Conservation (phyloP, 2,113 vertebrate genomes). For the Buteo buteo region DNA sequence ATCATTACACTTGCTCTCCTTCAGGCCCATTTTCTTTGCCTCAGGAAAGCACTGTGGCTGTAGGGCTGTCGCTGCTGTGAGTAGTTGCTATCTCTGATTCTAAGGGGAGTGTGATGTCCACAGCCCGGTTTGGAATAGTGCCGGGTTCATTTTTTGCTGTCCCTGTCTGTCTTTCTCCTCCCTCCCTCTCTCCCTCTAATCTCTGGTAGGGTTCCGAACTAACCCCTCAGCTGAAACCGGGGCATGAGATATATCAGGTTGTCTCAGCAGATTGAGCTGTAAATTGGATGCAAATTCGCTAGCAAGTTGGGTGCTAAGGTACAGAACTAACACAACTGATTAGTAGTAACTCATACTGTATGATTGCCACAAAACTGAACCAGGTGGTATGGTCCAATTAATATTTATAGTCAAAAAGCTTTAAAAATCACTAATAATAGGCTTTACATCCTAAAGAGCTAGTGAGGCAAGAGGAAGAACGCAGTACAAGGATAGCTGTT, state of each 20-base stretch:
- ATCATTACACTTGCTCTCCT: not conserved
- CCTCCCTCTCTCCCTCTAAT: not conserved
- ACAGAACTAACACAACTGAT: not conserved
- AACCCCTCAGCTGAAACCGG: not conserved
- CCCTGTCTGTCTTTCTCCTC: not conserved
- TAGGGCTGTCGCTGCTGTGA: not conserved
- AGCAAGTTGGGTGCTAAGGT: not conserved
- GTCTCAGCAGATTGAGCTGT: not conserved
- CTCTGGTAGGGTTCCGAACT: not conserved
- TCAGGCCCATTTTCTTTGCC: not conserved
- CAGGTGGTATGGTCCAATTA: not conserved
- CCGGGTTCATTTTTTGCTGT: not conserved
- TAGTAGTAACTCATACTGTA: not conserved
- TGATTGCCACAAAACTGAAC: not conserved
- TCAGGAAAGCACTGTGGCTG: not conserved
- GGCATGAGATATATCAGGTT: not conserved
- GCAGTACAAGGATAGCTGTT: not conserved
- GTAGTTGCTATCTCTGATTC: not conserved
- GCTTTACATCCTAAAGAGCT: not conserved
- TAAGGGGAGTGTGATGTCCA: not conserved
- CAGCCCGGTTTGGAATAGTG: not conserved
- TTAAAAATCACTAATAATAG: not conserved
- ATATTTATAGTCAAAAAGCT: not conserved
- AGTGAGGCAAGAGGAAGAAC: not conserved
- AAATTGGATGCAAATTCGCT: not conserved